Evolutionary conservation across 2,888 invertebrate genomes (phyloP).

Genomic region (Selenia dentaria): DNA sequence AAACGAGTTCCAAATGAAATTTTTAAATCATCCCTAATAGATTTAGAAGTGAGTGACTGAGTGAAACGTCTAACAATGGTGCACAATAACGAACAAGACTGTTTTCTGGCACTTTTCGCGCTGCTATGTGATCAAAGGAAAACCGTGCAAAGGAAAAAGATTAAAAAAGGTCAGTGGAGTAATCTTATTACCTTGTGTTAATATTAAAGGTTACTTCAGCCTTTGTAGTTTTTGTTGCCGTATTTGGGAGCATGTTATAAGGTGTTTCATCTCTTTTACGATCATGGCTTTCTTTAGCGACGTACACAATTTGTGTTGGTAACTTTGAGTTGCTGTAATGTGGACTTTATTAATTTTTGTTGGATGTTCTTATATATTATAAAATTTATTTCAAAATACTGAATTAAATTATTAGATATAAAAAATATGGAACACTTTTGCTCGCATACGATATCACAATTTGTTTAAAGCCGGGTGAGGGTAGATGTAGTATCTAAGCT

Average conservation of each 20-base stretch:
- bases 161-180: conserved; percentile 53
- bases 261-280: conserved; percentile 8
- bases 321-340: too few relatives aligned
- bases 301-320: neutral
- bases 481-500: too few relatives aligned
- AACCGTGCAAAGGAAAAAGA: conserved; percentile 41
- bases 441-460: too few relatives aligned
- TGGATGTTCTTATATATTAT: too few relatives aligned
- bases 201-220: conserved; percentile 22
- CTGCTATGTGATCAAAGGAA: conserved; percentile 62
- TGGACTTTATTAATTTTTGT: too few relatives aligned
- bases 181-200: conserved; percentile 23
- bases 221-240: conserved; percentile 27
- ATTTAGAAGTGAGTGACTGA: neutral
- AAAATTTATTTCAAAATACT: too few relatives aligned
- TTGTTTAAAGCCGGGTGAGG: too few relatives aligned
- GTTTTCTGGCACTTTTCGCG: conserved; percentile 62
- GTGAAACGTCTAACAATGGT: conserved; percentile 53
- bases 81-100: conserved; percentile 60
- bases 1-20: too few relatives aligned
- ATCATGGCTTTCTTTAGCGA: neutral
- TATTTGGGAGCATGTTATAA: conserved; percentile 9
- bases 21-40: too few relatives aligned
- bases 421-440: too few relatives aligned
- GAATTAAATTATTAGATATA: too few relatives aligned